Conservation (phyloP, 2,113 vertebrate species). For the Myotis brandtii region DNA sequence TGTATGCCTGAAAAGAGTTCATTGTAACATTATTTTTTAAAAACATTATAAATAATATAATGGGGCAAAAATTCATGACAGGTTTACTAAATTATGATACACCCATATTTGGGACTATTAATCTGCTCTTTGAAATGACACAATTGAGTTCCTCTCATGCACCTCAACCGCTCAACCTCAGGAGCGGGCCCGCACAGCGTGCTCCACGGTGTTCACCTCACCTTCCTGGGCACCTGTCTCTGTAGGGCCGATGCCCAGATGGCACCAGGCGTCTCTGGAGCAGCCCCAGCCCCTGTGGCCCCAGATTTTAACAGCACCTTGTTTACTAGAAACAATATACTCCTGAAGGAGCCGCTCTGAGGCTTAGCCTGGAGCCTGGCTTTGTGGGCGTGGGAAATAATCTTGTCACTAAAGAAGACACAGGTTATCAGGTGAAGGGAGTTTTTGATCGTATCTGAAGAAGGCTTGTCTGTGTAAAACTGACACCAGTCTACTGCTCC, state of each 20-base stretch:
- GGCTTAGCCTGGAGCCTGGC: background rate
- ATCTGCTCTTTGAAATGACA: background rate
- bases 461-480: background rate
- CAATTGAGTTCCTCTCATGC: background rate
- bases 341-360: background rate
- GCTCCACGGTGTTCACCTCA: rapidly evolving
- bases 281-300: background rate
- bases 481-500: background rate
- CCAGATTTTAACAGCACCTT: background rate
- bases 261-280: rapidly evolving
- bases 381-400: background rate
- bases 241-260: rapidly evolving
- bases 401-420: background rate
- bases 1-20: background rate
- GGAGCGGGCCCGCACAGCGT: background rate
- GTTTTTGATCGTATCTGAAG: background rate
- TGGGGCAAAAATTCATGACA: background rate
- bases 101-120: background rate
- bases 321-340: background rate
- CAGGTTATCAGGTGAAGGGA: background rate
- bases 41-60: background rate
- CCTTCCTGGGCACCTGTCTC: background rate
- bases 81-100: background rate
- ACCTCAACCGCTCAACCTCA: background rate
- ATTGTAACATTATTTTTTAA: background rate